Base-by-base conservation (phyloP, 2,113 vertebrate species). In the Syrmaticus mikado region DNA sequence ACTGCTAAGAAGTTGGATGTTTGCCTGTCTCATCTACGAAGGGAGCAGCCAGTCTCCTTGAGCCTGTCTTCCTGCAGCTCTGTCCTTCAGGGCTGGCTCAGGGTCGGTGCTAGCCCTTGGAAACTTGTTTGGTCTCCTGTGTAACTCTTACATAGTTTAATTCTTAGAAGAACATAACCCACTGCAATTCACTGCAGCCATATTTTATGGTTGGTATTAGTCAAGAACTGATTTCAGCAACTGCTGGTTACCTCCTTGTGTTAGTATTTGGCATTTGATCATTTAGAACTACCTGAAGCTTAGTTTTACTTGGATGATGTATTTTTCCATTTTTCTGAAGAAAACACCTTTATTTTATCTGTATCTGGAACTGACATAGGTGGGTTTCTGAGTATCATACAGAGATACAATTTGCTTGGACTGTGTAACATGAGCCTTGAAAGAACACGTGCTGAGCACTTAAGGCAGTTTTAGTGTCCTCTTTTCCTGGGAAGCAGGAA, bases 391-490 rank as follows among this genome's bases (percentile, higher is more conserved):
- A 41, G 40, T 81, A 41, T 86, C 73, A 19, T 62, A 41, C 10
- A 32, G 87, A 78, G 72, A 36, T 40, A 27, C 52, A 43, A 90
- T 90, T 64, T 81, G 30, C 82, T 81, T 27, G 48, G 45, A 13
- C 43, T 88, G 61, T 0, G 28, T 83, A 94, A 94, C 27, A 18
- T 22, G 88, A 94, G 58, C 82, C 80, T 91, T 83, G 57, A 67
- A 94, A 89, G 50, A 71, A 40, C 57, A 40, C 82, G 60, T 27
- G 25, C 41, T 5, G 52, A 90, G 90, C 66, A 38, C 70, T 94
- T 58, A 34, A 82, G 76, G 87, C 61, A 58, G 82, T 85, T 90
- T 40, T 2, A 40, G 82, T 81, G 79, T 94, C 93, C 68, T 78
- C 8, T 46, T 72, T 93, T 90, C 80, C 82, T 81, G 91, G 87